Conservation (phyloP, 64 coral and sea anemone species). For the Anthopleura sola region DNA sequence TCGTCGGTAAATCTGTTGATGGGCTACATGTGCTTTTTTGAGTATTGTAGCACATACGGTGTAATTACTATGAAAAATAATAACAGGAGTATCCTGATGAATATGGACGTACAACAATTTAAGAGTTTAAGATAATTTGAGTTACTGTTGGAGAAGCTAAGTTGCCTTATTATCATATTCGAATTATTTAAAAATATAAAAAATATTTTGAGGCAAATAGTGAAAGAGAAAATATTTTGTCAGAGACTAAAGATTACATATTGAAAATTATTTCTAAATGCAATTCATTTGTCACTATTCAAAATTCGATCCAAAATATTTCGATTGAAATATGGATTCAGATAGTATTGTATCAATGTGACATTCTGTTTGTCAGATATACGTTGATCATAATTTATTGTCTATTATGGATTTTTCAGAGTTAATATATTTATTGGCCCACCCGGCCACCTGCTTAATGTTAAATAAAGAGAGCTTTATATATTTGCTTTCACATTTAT, state of each 20-base stretch:
- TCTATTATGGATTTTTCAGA: neutral
- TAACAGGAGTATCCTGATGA: too few species aligned
- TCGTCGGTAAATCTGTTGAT: too few species aligned
- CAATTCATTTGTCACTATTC: neutral
- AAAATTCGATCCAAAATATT: neutral
- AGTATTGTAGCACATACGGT: too few species aligned
- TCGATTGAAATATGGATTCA: neutral
- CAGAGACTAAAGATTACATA: too few species aligned
- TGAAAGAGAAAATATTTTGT: neutral
- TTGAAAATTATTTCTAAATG: too few species aligned
- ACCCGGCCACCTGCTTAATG: neutral
- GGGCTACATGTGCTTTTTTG: too few species aligned
- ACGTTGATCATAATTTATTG: neutral
- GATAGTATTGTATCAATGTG: neutral
- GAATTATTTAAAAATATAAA: neutral
- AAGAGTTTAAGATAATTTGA: neutral
- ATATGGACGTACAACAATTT: too few species aligned
- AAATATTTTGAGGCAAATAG: neutral
- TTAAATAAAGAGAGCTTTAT: neutral
- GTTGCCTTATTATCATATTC: neutral
- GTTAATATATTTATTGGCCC: neutral
- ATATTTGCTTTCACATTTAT: neutral
- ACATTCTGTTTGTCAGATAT: neutral
- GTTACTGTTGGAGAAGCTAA: neutral
- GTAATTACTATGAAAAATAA: too few species aligned